phyloP scores from a whole-genome alignment of 2,888 invertebrate genomes.

The Sympetrum striolatum region DNA sequence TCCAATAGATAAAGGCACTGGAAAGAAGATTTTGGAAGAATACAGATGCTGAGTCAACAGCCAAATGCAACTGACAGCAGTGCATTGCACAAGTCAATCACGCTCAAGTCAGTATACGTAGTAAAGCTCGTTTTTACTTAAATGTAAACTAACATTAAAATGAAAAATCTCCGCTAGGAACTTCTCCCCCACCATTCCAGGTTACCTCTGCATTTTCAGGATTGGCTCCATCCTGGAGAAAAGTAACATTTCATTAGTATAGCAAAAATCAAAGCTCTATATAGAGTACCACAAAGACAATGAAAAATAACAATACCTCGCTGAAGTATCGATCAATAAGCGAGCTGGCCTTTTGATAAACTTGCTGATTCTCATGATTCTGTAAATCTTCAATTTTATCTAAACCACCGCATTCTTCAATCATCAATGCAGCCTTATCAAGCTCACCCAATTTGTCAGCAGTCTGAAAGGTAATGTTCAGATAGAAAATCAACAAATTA shows the following conservation, averaged over 20 bases:
- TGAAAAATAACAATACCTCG: conserved; percentile 55
- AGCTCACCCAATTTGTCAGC: conserved; percentile 79
- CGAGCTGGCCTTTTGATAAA: conserved; percentile 79
- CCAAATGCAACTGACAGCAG: background rate
- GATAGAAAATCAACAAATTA: background rate
- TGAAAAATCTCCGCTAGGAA: conserved; percentile 7
- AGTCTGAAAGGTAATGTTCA: conserved; percentile 62
- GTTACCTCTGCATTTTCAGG: conserved; percentile 10
- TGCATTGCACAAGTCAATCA: background rate
- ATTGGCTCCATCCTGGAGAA: conserved; percentile 4
- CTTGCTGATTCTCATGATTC: conserved; percentile 87
- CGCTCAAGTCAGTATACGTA: background rate
- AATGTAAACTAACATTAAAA: conserved; percentile 1
- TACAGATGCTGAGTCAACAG: background rate
- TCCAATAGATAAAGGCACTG: background rate
- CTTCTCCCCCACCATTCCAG: background rate
- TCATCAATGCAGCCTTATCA: conserved; percentile 77
- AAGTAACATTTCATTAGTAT: background rate
- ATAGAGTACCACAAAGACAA: background rate
- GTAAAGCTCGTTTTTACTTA: background rate
- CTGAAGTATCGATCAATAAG: conserved; percentile 83
- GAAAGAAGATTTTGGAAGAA: conserved; percentile 6
- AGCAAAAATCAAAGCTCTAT: background rate
- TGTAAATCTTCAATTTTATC: conserved; percentile 91
- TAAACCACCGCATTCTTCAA: conserved; percentile 90